Evolutionary conservation across 2,113 vertebrate genomes (phyloP), one percentile per base, ranked within the genome.

Genomic region (Nipponia nippon): DNA sequence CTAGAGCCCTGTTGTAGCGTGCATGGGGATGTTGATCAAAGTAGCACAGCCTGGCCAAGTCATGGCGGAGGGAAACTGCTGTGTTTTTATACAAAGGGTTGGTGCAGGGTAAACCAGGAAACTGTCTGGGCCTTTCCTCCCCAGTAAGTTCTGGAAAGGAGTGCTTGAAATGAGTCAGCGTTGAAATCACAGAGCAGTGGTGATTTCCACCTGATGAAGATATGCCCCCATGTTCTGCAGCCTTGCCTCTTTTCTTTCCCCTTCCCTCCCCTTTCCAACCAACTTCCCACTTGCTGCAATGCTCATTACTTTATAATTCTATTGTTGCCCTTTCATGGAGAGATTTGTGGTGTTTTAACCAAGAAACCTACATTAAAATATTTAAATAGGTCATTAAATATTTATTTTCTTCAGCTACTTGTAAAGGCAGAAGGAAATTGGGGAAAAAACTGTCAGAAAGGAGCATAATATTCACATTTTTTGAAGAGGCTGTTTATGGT

Each of bases 341-440:
- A 95, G 90, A 96, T 94, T 90, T 95, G 95, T 94, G 94, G 90
- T 94, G 92, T 95, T 97, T 96, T 97, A 96, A 91, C 93, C 93
- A 97, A 86, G 89, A 95, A 95, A 77, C 75, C 77, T 67, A 83
- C 80, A 90, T 96, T 94, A 97, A 97, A 96, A 97, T 94, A 97
- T 93, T 97, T 96, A 96, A 96, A 94, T 90, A 77, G 49, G 47
- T 87, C 89, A 96, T 97, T 95, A 98, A 97, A 96, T 97, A 97
- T 97, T 98, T 95, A 97, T 94, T 92, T 94, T 96, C 80, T 90
- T 91, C 93, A 91, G 79, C 67, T 95, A 71, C 89, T 97, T 95
- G 90, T 92, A 89, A 96, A 95, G 78, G 66, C 71, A 75, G 79
- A 85, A 93, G 47, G 72, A 95, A 87, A 89, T 9, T 21, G 87